These are phyloP conservation scores for Pagetopsis macropterus DNA, from an alignment of 2,797 vertebrate species.

Conservation along the genomic window DNA sequence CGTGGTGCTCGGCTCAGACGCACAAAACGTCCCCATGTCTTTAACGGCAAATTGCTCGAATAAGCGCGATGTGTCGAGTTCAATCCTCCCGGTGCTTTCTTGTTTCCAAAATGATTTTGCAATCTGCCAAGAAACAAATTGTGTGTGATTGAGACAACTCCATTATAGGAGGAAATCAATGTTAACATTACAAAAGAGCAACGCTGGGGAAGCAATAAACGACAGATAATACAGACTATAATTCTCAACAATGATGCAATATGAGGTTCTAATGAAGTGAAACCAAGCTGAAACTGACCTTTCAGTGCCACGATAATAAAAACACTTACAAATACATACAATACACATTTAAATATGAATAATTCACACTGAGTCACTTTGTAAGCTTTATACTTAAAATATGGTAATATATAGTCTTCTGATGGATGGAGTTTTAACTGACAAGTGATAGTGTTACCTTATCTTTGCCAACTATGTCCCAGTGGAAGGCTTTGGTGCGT, in stretches of 20 bases:
- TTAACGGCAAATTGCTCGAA: slow-evolving; percentile 79
- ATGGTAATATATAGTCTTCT: slow-evolving; percentile 4
- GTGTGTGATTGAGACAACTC: slow-evolving; percentile 6
- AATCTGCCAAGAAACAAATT: slow-evolving; percentile 77
- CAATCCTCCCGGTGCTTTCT: slow-evolving; percentile 62
- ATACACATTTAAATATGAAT: background rate
- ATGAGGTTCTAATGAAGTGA: slow-evolving; percentile 35
- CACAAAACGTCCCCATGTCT: slow-evolving; percentile 40
- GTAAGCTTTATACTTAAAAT: slow-evolving; percentile 1
- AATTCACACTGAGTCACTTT: slow-evolving; percentile 9
- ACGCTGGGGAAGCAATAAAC: background rate
- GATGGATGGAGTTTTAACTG: slow-evolving; percentile 15
- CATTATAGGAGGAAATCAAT: slow-evolving; percentile 51
- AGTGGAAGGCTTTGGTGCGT: slow-evolving; percentile 84
- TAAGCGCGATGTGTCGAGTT: slow-evolving; percentile 76
- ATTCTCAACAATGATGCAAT: slow-evolving; percentile 18
- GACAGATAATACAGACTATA: slow-evolving; percentile 16
- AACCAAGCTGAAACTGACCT: slow-evolving; percentile 35
- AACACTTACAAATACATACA: background rate
- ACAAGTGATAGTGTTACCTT: slow-evolving; percentile 74
- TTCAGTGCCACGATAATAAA: slow-evolving; percentile 3
- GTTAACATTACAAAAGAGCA: slow-evolving; percentile 33
- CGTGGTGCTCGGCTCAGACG: slow-evolving; percentile 51
- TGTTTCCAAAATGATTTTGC: slow-evolving; percentile 84
- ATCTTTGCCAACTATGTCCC: slow-evolving; percentile 79